Base-by-base conservation (phyloP, 1,140 invertebrate genomes). In the Andricus grossulariae region DNA sequence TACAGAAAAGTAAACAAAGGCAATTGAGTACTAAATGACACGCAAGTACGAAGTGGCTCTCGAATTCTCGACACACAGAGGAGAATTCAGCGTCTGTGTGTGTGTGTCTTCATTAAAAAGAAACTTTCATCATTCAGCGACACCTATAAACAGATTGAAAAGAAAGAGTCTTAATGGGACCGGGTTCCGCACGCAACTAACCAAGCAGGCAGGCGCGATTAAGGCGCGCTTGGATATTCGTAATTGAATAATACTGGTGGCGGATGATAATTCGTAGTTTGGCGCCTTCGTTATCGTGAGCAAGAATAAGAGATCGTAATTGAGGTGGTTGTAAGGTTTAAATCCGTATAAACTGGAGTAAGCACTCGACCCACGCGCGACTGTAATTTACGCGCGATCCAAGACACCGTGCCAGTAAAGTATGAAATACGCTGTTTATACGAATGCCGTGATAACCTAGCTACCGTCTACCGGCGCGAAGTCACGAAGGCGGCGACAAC, bases 241-340 rank as follows among this genome's bases (percentile, higher is more conserved):
- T 66, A 66, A 66, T 66, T 66, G 60, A 66, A 66, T 66, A 66
- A 66, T 66, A 39, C 25, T 66, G 25, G 60, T 66, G 25, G 25
- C 60, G 32, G 25, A 66, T 66, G 25, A 66, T 66, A 39, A 66
- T 39, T 66, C 25, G 60, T 66, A 45, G 39, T 7, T 5, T 55
- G 13, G 60, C 60, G n/a, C 39, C 13, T 66, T 32, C 16, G 25
- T 66, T 16, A 15, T 66, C 25, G 16, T 32, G 2, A 45, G 39
- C 13, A 39, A 66, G 25, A n/a, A 55, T n/a, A 55, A 16, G 21
- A 11, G 16, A 25, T 66, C 15, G 60, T 66, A 66, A 66, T 66
- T 66, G 60, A 66, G 60, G 25, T 66, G 60, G 25, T 66, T 66
- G 60, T 66, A 25, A 13, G 25, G 15, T 6, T 32, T 21, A 21